Percentiles rank a stretch among this genome's conserved stretches.
Conservation (phyloP, 2,888 invertebrate species). For the Thereva unica region DNA sequence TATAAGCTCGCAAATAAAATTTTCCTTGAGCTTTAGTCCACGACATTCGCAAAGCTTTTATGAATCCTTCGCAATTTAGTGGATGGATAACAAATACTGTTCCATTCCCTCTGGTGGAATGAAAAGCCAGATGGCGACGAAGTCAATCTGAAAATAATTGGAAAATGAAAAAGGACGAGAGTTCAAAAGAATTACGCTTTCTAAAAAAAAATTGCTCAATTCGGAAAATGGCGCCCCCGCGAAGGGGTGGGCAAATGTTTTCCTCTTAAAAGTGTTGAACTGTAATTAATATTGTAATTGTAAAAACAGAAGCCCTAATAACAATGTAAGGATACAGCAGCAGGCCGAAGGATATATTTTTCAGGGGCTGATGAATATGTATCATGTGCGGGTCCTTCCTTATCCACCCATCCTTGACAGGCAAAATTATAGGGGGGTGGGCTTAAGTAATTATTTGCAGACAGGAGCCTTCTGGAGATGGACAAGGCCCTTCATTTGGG, state of each 20-base stretch:
- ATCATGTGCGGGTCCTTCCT: conserved; percentile 2
- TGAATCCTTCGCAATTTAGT: conserved; percentile 5
- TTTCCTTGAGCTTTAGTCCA: conserved; percentile 42
- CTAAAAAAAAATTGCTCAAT: too few species aligned
- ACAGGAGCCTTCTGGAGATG: not conserved
- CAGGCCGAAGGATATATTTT: too few species aligned
- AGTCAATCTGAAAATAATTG: conserved; percentile 24
- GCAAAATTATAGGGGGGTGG: conserved; percentile 11
- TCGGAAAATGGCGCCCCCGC: too few species aligned
- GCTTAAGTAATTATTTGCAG: conserved; percentile 19
- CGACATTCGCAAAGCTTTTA: conserved; percentile 40
- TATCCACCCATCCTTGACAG: conserved; percentile 3
- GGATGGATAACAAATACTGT: conserved; percentile 24
- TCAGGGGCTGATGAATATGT: not conserved
- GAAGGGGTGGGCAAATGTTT: too few species aligned
- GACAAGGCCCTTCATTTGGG: not conserved
- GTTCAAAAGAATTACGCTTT: too few species aligned
- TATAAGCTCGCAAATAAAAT: conserved; percentile 41
- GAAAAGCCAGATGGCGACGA: conserved; percentile 16
- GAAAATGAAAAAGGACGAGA: not conserved
- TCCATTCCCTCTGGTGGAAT: conserved; percentile 18
- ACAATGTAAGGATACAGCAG: too few species aligned
- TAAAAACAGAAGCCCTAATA: too few species aligned
- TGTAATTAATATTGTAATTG: too few species aligned
- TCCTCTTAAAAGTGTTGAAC: too few species aligned